A percentile compares a stretch with the other conserved stretches of the same genome.
These are phyloP conservation scores for Drosophila seguyi DNA, from an alignment of 1,140 invertebrate species.

Conservation along the genomic window DNA sequence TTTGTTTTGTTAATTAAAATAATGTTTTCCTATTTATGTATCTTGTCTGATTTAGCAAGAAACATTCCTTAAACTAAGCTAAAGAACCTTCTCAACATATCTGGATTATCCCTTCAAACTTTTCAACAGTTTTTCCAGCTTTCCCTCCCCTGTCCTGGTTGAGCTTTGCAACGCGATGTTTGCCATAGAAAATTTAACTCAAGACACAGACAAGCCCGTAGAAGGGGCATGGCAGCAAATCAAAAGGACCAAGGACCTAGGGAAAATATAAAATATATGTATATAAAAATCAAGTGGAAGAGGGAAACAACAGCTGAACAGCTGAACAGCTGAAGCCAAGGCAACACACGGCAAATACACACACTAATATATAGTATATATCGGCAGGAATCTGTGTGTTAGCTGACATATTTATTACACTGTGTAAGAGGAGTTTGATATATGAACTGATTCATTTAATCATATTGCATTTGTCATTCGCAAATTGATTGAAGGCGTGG, in stretches of 20 bases:
- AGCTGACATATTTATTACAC: slow-evolving; percentile 65
- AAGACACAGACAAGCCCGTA: slow-evolving; percentile 50
- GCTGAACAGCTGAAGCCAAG: no score
- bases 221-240: slow-evolving; percentile 39
- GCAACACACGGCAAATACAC: slow-evolving; percentile 18
- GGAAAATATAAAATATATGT: slow-evolving; percentile 11
- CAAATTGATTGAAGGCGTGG: slow-evolving; percentile 54
- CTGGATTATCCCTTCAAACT: slow-evolving; percentile 28
- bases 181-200: slow-evolving; percentile 51
- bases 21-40: no score
- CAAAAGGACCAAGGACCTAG: slow-evolving; percentile 25
- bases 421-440: slow-evolving; percentile 50
- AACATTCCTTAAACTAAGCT: slow-evolving; percentile 11
- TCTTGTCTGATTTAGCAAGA: background rate
- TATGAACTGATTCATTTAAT: slow-evolving; percentile 47
- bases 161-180: slow-evolving; percentile 17
- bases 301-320: slow-evolving; percentile 28
- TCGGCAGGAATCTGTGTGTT: slow-evolving; percentile 13
- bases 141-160: slow-evolving; percentile 1
- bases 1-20: background rate
- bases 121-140: slow-evolving; percentile 2
- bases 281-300: slow-evolving; percentile 16
- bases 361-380: slow-evolving; percentile 5
- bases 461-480: slow-evolving; percentile 45
- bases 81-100: slow-evolving; percentile 12